Evolutionary conservation across 2,888 invertebrate species (phyloP).

Genomic region (Pachliopta kotzebuea): DNA sequence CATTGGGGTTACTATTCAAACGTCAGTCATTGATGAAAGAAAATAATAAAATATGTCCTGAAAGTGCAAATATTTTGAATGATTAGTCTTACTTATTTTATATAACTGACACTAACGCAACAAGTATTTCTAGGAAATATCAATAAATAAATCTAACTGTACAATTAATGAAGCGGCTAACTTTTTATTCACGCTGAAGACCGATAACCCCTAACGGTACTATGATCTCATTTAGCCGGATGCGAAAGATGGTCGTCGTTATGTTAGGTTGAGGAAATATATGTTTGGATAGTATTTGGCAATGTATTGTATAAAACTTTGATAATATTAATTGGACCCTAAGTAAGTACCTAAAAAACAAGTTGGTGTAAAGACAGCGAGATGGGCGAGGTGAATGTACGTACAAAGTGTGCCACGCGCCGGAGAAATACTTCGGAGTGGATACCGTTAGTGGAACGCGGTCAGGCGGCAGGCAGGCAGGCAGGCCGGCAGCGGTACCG

Average conservation of each 20-base stretch:
- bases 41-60: too few relatives aligned
- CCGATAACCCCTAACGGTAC: slow-evolving; percentile 70
- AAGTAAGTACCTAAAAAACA: slow-evolving; percentile 29
- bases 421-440: slow-evolving; percentile 76
- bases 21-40: too few relatives aligned
- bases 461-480: slow-evolving; percentile 68
- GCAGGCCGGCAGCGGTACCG: slow-evolving; percentile 61
- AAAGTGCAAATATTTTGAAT: too few relatives aligned
- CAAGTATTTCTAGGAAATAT: slow-evolving; percentile 37
- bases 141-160: slow-evolving; percentile 34
- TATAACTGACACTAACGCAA: neutral
- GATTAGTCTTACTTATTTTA: too few relatives aligned
- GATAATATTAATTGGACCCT: neutral
- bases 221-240: slow-evolving; percentile 58
- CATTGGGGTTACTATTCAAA: too few relatives aligned
- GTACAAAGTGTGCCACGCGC: slow-evolving; percentile 77
- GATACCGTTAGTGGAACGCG: slow-evolving; percentile 79
- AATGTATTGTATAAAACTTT: neutral
- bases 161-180: slow-evolving; percentile 44
- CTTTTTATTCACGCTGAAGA: slow-evolving; percentile 52
- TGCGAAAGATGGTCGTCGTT: slow-evolving; percentile 1
- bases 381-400: slow-evolving; percentile 77
- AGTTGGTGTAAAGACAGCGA: slow-evolving; percentile 51
- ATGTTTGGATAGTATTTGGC: neutral
- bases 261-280: neutral